Evolutionary conservation across 2,797 vertebrate genomes (phyloP).

Genomic region (Serranus cabrilla): DNA sequence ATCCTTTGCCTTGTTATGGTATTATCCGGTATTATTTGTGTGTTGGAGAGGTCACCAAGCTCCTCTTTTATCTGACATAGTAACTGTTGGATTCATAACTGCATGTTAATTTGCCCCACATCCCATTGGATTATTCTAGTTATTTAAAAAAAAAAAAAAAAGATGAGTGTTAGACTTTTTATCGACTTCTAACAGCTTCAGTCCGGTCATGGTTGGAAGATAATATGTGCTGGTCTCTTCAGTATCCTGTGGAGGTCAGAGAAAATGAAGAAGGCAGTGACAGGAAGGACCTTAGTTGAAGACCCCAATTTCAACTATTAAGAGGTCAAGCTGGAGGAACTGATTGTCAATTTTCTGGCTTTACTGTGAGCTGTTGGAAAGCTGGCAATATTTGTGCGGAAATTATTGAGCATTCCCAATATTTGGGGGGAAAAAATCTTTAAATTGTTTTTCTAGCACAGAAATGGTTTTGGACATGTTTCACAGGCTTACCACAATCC

Average conservation of each 20-base stretch:
- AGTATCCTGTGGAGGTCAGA: constrained; percentile 30
- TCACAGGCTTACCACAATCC: too few species aligned
- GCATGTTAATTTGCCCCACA: constrained; percentile 11
- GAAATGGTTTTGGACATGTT: too few species aligned
- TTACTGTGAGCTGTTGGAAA: not conserved
- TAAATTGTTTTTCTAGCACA: too few species aligned
- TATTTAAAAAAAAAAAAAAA: too few species aligned
- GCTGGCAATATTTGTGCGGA: not conserved
- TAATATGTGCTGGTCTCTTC: constrained; percentile 3
- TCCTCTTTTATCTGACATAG: constrained; percentile 20
- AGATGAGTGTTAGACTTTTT: not conserved
- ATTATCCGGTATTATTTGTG: constrained; percentile 29
- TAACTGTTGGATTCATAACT: constrained; percentile 23
- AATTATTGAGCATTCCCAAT: not conserved
- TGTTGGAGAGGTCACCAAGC: constrained; percentile 14
- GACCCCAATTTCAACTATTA: constrained; percentile 19
- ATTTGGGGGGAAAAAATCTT: too few species aligned
- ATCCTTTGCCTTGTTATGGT: not conserved
- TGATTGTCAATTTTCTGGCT: not conserved
- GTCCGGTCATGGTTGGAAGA: constrained; percentile 11
- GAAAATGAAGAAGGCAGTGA: constrained; percentile 15
- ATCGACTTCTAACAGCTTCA: constrained; percentile 7
- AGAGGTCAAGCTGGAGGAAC: not conserved
- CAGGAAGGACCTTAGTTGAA: not conserved
- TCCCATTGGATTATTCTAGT: constrained; percentile 3